A percentile compares a stretch with the other conserved stretches of the same genome.
phyloP scores from a whole-genome alignment of 2,888 invertebrate genomes.

The Agapetus fuscipes region DNA sequence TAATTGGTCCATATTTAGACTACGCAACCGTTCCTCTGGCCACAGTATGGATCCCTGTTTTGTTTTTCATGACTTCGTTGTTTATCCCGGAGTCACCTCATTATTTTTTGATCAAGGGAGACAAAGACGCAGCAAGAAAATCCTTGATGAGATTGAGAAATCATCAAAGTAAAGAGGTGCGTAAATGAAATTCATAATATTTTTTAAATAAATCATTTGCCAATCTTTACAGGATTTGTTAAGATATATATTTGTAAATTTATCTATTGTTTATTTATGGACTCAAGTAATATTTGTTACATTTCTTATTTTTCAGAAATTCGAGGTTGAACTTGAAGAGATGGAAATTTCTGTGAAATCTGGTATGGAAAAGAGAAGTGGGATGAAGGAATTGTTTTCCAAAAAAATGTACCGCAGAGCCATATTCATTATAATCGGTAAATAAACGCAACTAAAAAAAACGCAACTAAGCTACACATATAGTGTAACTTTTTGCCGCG shows the following conservation, averaged over 20 bases:
- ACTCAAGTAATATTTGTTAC: too few species aligned
- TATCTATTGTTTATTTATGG: too few species aligned
- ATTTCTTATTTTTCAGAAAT: slow-evolving; percentile 19
- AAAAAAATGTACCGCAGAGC: slow-evolving; percentile 29
- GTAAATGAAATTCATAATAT: too few species aligned
- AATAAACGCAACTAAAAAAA: too few species aligned
- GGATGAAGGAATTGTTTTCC: slow-evolving; percentile 25
- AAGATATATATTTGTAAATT: too few species aligned
- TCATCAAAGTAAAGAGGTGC: slow-evolving; percentile 26
- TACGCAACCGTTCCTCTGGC: slow-evolving; percentile 41
- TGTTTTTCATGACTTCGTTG: slow-evolving; percentile 36
- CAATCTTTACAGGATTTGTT: too few species aligned
- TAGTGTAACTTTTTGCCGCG: too few species aligned
- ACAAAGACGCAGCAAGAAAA: slow-evolving; percentile 35
- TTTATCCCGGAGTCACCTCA: slow-evolving; percentile 53
- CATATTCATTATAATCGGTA: slow-evolving; percentile 30
- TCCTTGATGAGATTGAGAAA: slow-evolving; percentile 41
- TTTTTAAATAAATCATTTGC: too few species aligned
- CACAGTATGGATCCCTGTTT: slow-evolving; percentile 35
- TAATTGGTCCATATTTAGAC: slow-evolving; percentile 34
- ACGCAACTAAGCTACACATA: too few species aligned
- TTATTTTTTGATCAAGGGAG: slow-evolving; percentile 33
- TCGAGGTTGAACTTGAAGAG: slow-evolving; percentile 28
- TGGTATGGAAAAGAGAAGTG: slow-evolving; percentile 23
- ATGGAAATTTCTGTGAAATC: slow-evolving; percentile 27